These are phyloP conservation scores for Diplosoma virens DNA, from an alignment of 23 tunicate species.

Conservation along the genomic window DNA sequence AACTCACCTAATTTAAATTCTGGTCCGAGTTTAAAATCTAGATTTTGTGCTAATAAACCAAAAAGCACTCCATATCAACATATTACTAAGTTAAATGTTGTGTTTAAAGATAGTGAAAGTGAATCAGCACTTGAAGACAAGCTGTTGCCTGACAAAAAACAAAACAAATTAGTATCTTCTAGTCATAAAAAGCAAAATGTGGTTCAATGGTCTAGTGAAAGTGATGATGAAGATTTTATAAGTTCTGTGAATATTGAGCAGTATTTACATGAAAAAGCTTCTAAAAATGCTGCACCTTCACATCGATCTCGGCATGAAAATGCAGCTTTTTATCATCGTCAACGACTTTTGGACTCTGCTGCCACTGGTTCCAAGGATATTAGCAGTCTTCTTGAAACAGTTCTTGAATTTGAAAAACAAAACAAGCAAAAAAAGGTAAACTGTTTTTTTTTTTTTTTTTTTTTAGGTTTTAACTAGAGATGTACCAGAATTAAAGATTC, in stretches of 20 bases:
- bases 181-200: too few species aligned
- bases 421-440: conserved; percentile 15
- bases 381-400: conserved; percentile 69
- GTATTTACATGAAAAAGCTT: too few species aligned
- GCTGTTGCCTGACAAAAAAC: too few species aligned
- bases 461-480: too few species aligned
- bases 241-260: too few species aligned
- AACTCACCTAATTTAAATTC: conserved; percentile 21
- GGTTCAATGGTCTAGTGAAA: conserved; percentile 15
- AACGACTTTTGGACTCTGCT: conserved; percentile 66
- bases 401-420: conserved; percentile 74
- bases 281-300: too few species aligned
- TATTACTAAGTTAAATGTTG: conserved; percentile 47
- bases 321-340: conserved; percentile 56
- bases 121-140: too few species aligned
- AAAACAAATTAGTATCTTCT: too few species aligned
- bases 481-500: too few species aligned
- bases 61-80: conserved; percentile 1
- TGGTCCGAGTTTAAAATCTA: too few species aligned
- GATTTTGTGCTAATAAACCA: neutral
- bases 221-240: neutral
- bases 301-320: neutral
- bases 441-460: neutral
- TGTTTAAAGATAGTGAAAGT: conserved; percentile 9
- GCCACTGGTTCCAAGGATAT: conserved; percentile 73